phyloP scores from a whole-genome alignment of 2,113 vertebrate species.

The Talpa occidentalis region DNA sequence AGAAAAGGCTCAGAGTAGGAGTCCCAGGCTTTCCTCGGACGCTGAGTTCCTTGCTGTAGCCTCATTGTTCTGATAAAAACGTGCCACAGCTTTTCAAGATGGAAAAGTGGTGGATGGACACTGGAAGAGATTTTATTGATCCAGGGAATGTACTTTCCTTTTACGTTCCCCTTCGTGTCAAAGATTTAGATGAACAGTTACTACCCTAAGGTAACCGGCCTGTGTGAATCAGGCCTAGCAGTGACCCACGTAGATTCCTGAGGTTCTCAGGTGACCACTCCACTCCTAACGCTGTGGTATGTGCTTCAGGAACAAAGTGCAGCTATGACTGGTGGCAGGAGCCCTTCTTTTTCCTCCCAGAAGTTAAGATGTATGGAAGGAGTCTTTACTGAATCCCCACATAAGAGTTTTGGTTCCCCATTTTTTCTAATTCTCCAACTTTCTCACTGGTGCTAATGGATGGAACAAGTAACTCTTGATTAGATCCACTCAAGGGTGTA shows the following conservation, averaged over 20 bases:
- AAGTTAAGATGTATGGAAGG: background rate
- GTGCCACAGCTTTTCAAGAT: conserved; percentile 23
- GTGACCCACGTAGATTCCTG: background rate
- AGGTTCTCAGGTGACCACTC: background rate
- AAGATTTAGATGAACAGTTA: conserved; percentile 40
- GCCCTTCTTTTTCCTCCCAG: background rate
- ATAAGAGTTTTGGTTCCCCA: background rate
- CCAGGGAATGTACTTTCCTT: conserved; percentile 20
- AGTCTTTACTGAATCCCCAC: conserved; percentile 1
- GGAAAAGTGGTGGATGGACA: background rate
- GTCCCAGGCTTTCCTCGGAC: background rate
- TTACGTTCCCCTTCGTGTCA: background rate
- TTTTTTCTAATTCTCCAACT: background rate
- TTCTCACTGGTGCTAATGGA: background rate
- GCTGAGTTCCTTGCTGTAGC: background rate
- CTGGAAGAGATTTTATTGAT: background rate
- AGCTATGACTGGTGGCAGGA: background rate
- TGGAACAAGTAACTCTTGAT: conserved; percentile 23
- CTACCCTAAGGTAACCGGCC: background rate
- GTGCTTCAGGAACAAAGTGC: conserved; percentile 43
- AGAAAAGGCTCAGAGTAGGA: background rate
- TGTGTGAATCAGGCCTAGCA: background rate
- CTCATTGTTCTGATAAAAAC: conserved; percentile 42
- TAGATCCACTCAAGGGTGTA: background rate
- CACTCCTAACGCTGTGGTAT: background rate